Base-by-base conservation (phyloP, 2,797 vertebrate species). In the Liparis tanakae region DNA sequence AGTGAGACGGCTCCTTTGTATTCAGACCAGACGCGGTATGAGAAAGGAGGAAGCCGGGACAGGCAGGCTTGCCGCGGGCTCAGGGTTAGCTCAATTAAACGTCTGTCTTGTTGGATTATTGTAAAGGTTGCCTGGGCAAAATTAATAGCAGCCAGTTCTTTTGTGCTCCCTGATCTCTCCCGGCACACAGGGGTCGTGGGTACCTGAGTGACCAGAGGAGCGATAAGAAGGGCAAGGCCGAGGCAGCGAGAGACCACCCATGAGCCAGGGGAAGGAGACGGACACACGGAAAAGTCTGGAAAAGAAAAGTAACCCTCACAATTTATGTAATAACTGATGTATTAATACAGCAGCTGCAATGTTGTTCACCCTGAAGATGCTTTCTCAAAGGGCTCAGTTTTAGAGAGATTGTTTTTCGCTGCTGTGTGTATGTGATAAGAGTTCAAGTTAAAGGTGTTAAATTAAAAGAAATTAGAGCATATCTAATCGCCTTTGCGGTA, bases 1-100 rank as follows among this genome's bases (percentile, higher is more conserved):
- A 79, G 79, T 51, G 67, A 85, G 74, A 69, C 41, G 25, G 70
- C 85, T 87, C 75, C 82, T 89, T 85, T 87, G 82, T 91, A 88
- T 90, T 89, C 88, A 82, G 59, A 30, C 25, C 25, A 30, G 25
- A 30, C 25, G 25, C 4, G 25, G 25, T 30, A 30, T 7, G 65
- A 70, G 77, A 85, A 7, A 73, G 76, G 61, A 77, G 81, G 72
- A 76, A 2, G 74, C 73, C 57, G 50, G 80, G 80, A 82, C 76
- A 81, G 76, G 50, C 69, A 43, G 62, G 69, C 74, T 78, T 6
- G 74, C 89, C 53, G 61, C 59, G 3, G 75, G 82, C 81, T 87
- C 81, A 74, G 83, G 89, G 88, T 90, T 87, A 79, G 83, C 67
- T 82, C 85, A 92, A 93, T 93, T 94, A 93, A 93, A 92, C 72